Percentiles rank a stretch among this genome's conserved stretches.
Evolutionary conservation across 2,888 invertebrate species (phyloP).

Genomic region (Phasia obesa): DNA sequence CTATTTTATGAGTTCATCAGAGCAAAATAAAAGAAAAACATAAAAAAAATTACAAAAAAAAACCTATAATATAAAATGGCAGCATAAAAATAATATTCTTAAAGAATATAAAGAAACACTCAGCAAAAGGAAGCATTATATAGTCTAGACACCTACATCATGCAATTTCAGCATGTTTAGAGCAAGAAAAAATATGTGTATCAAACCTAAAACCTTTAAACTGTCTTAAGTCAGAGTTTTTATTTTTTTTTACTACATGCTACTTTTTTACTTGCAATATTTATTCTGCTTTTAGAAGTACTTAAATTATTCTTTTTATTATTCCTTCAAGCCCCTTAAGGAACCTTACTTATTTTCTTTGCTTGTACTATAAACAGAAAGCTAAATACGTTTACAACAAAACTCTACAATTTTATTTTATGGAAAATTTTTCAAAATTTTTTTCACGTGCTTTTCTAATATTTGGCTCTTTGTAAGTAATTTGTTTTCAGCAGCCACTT

Average conservation of each 20-base stretch:
- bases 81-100: constrained; percentile 5
- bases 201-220: constrained; percentile 56
- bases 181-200: constrained; percentile 4
- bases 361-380: constrained; percentile 4
- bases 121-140: constrained; percentile 78
- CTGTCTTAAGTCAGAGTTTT: constrained; percentile 30
- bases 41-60: constrained; percentile 29
- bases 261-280: not conserved
- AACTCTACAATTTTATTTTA: not conserved
- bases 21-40: constrained; percentile 17
- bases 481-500: not conserved
- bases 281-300: constrained; percentile 10
- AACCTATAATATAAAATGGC: constrained; percentile 25
- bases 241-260: not conserved
- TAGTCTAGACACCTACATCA: constrained; percentile 81
- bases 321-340: constrained; percentile 11
- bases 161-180: constrained; percentile 71
- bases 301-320: constrained; percentile 22
- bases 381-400: not conserved
- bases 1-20: constrained; percentile 65
- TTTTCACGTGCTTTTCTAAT: not conserved
- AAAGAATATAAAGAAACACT: constrained; percentile 48
- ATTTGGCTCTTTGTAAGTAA: not conserved
- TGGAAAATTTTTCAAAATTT: not conserved
- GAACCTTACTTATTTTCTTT: constrained; percentile 1